Evolutionary conservation across 2,888 invertebrate genomes (phyloP).

Genomic region (Drosophila borealis): DNA sequence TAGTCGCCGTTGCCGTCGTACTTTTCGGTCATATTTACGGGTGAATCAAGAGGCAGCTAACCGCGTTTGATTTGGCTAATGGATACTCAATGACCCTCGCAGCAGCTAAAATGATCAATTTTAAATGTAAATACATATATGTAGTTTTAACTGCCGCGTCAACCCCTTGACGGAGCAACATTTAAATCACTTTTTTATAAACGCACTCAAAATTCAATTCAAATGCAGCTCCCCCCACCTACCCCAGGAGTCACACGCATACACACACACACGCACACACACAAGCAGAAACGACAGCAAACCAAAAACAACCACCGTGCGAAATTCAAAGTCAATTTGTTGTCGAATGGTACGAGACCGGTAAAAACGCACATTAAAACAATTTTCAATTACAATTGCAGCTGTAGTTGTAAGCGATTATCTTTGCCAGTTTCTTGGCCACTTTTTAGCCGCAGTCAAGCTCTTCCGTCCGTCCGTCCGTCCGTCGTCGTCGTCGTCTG

Average conservation of each 20-base stretch:
- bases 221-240: conserved; percentile 30
- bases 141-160: conserved; percentile 7
- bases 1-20: conserved; percentile 85
- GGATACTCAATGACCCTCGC: conserved; percentile 14
- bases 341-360: conserved; percentile 41
- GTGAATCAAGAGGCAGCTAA: conserved; percentile 36
- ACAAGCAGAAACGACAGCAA: conserved; percentile 1
- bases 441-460: conserved; percentile 20
- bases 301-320: conserved; percentile 69
- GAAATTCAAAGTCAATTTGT: conserved; percentile 63
- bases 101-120: conserved; percentile 45
- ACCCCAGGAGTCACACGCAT: conserved; percentile 28
- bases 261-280: conserved; percentile 9
- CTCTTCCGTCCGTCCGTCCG: conserved; percentile 16
- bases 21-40: conserved; percentile 83
- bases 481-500: conserved; percentile 12
- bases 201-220: conserved; percentile 35
- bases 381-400: conserved; percentile 3
- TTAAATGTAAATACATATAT: background rate
- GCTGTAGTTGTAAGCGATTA: conserved; percentile 9
- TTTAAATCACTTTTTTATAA: conserved; percentile 39
- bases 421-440: conserved; percentile 11
- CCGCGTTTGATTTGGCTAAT: conserved; percentile 32
- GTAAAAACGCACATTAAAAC: conserved; percentile 38
- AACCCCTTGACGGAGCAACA: conserved; percentile 21